phyloP scores from a whole-genome alignment of 2,888 invertebrate species.

The Gymnocheta viridis region DNA sequence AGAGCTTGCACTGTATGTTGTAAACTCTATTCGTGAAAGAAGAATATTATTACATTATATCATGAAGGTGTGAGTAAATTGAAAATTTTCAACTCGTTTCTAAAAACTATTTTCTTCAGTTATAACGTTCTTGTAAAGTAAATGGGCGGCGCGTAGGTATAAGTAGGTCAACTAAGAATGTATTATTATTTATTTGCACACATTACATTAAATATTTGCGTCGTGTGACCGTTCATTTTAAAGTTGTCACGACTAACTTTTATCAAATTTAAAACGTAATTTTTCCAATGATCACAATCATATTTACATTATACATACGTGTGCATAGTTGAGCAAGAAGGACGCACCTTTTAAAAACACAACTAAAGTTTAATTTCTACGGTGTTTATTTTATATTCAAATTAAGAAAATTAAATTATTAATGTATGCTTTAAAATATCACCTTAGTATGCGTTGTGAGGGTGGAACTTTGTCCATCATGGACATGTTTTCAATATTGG shows the following conservation, averaged over 20 bases:
- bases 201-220: not conserved
- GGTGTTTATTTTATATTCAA: not conserved
- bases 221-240: not conserved
- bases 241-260: not conserved
- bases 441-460: constrained; percentile 74
- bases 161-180: no score
- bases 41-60: no score
- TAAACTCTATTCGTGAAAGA: no score
- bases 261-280: constrained; percentile 25
- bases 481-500: constrained; percentile 53
- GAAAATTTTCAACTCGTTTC: no score
- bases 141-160: no score
- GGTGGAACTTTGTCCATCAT: constrained; percentile 71
- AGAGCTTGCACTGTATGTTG: no score
- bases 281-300: constrained; percentile 29
- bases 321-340: not conserved
- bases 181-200: not conserved
- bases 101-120: no score
- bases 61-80: no score
- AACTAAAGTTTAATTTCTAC: not conserved
- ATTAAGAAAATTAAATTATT: not conserved
- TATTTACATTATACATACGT: constrained; percentile 32
- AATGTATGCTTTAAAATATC: constrained; percentile 24
- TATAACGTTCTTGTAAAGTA: no score
- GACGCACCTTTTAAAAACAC: not conserved